These are phyloP conservation scores for Masticophis lateralis DNA, from an alignment of 2,797 vertebrate species.

Conservation along the genomic window DNA sequence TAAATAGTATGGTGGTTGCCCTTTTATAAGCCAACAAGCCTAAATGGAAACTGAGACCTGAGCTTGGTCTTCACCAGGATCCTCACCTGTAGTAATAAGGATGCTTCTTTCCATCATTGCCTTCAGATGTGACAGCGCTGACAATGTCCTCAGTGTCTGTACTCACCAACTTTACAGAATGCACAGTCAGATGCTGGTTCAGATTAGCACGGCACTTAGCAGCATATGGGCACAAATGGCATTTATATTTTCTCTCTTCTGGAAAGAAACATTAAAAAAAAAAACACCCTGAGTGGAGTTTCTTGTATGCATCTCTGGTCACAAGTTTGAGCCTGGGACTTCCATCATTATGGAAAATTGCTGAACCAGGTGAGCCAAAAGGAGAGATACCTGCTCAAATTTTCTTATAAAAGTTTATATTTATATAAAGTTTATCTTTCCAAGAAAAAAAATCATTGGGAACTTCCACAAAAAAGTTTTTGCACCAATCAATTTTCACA, in stretches of 20 bases:
- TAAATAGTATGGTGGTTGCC: background rate
- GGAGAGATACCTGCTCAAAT: background rate
- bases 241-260: slow-evolving; percentile 99
- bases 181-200: slow-evolving; percentile 98
- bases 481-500: background rate
- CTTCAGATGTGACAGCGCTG: slow-evolving; percentile 87
- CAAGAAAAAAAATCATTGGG: background rate
- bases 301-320: background rate
- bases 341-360: background rate
- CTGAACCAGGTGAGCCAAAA: background rate
- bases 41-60: background rate
- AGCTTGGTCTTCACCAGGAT: rapidly evolving
- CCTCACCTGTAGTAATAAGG: slow-evolving; percentile 95
- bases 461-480: background rate
- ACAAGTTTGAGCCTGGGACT: background rate
- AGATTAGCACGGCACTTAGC: slow-evolving; percentile 99
- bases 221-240: slow-evolving; percentile 98
- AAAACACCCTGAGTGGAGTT: slow-evolving; percentile 10
- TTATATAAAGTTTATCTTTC: background rate
- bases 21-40: background rate
- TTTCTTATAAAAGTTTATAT: background rate
- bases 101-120: slow-evolving; percentile 89
- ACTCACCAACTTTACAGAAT: slow-evolving; percentile 97
- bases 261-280: slow-evolving; percentile 49
- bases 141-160: slow-evolving; percentile 93